Evolutionary conservation across 1,140 invertebrate species (phyloP), one percentile per base, ranked within the genome.

Genomic region (Penaeus chinensis): DNA sequence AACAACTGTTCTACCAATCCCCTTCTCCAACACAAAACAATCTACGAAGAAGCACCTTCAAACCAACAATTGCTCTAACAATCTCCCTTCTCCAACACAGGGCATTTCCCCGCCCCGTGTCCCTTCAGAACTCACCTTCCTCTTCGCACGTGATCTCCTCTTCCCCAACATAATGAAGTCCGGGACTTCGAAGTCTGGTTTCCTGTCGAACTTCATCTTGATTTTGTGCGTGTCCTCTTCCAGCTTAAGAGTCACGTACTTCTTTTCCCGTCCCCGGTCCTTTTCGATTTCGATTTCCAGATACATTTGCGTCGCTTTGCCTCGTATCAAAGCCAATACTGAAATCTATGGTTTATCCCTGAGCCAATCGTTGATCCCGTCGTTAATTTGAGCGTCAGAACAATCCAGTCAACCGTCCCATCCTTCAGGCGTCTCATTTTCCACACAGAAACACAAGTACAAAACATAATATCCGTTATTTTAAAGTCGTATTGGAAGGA

Each of bases 141-240:
- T 74, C 71, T 74, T 27, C 8, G 27, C 71, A 19, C 42, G 27
- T 20, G 24, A 19, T 37, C 71, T 74, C n/a, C 71, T 27, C n/a
- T 37, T 74, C 71, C 42, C 42, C 71, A 74, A 74, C 20, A 74
- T 19, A 18, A 27, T 27, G 71, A 74, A 74, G 18, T 74, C 71
- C 24, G 71, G 71, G 7, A 74, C 42, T 27, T 74, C 71, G n/a
- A 74, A 74, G 20, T 74, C 71, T 74, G 71, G 71, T 37, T 37
- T 74, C 24, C 71, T 74, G 71, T 74, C 71, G n/a, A 74, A 74
- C 71, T 74, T 74, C 71, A 74, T 74, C 71, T 74, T 74, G 71
- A 74, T 74, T 32, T 37, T 27, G 42, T 74, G 27, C 71, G 71
- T 32, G 18, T 74, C 71, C 71, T 74, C 71, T 24, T 74, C 71